Base-by-base conservation (phyloP, 2,888 invertebrate species). In the Andrena bicolor region DNA sequence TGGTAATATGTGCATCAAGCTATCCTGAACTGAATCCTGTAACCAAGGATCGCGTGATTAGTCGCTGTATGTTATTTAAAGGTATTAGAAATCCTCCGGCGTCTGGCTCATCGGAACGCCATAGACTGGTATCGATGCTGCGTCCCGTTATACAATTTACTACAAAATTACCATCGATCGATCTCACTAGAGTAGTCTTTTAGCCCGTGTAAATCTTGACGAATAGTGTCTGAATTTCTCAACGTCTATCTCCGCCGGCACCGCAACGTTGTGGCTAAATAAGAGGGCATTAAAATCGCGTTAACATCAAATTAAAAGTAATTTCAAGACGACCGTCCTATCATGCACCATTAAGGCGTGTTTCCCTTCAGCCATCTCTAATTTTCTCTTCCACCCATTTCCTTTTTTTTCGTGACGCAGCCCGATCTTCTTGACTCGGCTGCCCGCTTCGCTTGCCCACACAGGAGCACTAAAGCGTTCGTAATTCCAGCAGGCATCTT, bases 401-500 rank as follows among this genome's bases (percentile, higher is more conserved):
- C 41, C 41, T 8, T 13, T 41, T 41, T 63, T 53, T 13, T 53
- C 20, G 7, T 1, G 8, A 23, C 23, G 20, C 1, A 13, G 20
- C 32, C 49, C 10, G 65, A 74, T 65, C 51, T 49, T 60, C 58
- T 74, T 26, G 56, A 28, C 20, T 66, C 61, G 74, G 56, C 61
- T 64, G 70, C 61, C 72, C 79, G 84, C 80, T 64, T 73, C 68
- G 53, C 69, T 76, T 51, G 61, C 66, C 60, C 70, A 65, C 66
- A n/a, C 66, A n/a, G 53, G 64, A 51, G 51, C 68, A 76, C 61
- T 68, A 82, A 80, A 82, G 69, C 72, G 70, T 41, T 72, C 73
- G 76, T 89, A 84, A 87, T 89, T 87, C 76, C 72, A 74, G 70
- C 65, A 79, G 81, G 64, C 77, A 73, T 76, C 76, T 86, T 85